Evolutionary conservation across 1,140 invertebrate genomes (phyloP).

Genomic region (Heliconius nattereri): DNA sequence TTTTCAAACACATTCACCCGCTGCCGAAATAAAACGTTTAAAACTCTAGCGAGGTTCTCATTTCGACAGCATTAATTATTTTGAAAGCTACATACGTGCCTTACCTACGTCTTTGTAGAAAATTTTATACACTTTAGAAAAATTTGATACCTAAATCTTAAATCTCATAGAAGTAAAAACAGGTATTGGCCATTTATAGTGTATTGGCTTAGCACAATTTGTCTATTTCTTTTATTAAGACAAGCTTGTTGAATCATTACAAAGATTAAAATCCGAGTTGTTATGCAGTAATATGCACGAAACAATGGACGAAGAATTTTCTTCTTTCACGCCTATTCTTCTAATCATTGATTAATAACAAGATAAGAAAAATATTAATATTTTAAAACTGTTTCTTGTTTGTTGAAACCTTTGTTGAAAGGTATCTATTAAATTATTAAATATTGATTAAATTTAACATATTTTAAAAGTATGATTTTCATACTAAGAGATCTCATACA

Average conservation of each 20-base stretch:
- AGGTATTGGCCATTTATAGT: too few species aligned
- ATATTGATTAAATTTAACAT: too few species aligned
- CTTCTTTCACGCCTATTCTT: not conserved
- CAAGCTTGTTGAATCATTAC: not conserved
- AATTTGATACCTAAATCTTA: not conserved
- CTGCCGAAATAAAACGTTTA: constrained; percentile 24
- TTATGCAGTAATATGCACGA: not conserved
- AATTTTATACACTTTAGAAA: not conserved
- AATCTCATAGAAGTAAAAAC: not conserved
- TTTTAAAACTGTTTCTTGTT: not conserved
- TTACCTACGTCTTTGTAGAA: constrained; percentile 15
- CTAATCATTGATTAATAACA: constrained; percentile 1
- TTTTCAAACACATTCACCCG: constrained; percentile 16
- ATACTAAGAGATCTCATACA: too few species aligned
- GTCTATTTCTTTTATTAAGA: not conserved
- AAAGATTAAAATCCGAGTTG: not conserved
- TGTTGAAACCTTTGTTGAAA: not conserved
- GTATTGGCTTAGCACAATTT: not conserved
- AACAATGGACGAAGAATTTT: not conserved
- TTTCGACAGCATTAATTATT: constrained; percentile 26
- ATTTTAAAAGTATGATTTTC: too few species aligned
- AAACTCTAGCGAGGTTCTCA: constrained; percentile 18
- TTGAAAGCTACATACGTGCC: constrained; percentile 18
- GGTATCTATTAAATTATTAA: too few species aligned
- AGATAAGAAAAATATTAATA: not conserved